Evolutionary conservation across 2,113 vertebrate species (phyloP).

Genomic region (Furnarius figulus): DNA sequence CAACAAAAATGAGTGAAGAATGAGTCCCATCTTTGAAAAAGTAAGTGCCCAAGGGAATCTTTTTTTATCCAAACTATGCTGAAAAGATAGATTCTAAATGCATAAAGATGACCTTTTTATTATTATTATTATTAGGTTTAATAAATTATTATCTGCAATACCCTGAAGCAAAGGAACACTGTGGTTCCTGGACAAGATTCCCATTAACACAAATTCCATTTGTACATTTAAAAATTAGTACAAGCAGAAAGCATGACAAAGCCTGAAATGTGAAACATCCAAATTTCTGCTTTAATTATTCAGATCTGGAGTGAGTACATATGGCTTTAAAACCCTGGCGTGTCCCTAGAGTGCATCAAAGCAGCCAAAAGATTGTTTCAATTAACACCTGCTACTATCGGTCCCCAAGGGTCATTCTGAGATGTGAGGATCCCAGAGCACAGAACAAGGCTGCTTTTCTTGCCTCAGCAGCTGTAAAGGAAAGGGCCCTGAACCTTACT

Average conservation of each 20-base stretch:
- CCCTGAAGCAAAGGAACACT: not conserved
- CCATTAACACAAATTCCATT: not conserved
- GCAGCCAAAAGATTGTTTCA: not conserved
- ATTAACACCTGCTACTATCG: constrained; percentile 21
- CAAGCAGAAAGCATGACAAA: not conserved
- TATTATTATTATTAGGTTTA: not conserved
- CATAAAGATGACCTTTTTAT: not conserved
- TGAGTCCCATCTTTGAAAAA: not conserved
- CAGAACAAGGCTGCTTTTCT: not conserved
- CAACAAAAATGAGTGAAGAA: not conserved
- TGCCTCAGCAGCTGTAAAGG: not conserved
- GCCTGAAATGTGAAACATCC: not conserved
- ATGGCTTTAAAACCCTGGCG: not conserved
- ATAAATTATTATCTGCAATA: not conserved
- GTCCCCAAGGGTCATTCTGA: not conserved
- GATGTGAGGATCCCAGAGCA: not conserved
- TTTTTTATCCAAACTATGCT: not conserved
- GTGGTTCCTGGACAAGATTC: not conserved
- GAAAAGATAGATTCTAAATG: not conserved
- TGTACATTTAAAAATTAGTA: not conserved
- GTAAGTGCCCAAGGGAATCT: not conserved
- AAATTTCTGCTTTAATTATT: not conserved
- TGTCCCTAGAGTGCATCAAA: not conserved
- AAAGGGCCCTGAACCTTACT: not conserved
- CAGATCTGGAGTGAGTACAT: not conserved